Evolutionary conservation across 2,888 invertebrate genomes (phyloP).

Genomic region (Geophilus truncorum): DNA sequence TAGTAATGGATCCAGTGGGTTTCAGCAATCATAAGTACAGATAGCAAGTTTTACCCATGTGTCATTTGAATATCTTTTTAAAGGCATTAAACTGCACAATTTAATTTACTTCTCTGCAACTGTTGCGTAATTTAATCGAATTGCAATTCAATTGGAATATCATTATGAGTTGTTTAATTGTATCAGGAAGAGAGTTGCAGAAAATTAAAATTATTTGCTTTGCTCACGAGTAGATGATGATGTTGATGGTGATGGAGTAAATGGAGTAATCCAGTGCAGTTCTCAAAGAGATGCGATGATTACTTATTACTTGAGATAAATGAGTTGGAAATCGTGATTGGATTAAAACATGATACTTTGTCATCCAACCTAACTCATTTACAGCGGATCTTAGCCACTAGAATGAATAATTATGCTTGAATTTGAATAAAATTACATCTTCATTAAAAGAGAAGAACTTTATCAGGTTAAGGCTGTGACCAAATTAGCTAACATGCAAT

Average conservation of each 20-base stretch:
- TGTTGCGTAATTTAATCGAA: neutral
- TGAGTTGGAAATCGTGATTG: neutral
- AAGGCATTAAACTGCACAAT: neutral
- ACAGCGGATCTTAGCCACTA: neutral
- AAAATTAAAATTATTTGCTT: neutral
- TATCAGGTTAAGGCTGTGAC: neutral
- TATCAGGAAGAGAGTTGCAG: neutral
- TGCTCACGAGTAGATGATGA: neutral
- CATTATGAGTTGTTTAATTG: neutral
- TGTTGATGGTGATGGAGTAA: too few species aligned
- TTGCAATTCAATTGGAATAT: neutral
- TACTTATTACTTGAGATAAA: conserved; percentile 4
- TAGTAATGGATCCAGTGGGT: conserved; percentile 20
- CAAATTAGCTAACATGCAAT: too few species aligned
- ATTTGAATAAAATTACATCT: neutral
- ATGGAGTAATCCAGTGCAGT: neutral
- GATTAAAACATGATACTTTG: neutral
- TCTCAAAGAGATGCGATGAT: neutral
- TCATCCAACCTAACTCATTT: neutral
- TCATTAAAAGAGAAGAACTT: neutral
- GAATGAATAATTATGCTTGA: neutral
- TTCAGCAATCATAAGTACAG: conserved; percentile 15
- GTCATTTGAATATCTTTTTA: conserved; percentile 10
- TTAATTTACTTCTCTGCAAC: neutral
- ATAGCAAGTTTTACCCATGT: conserved; percentile 1